Evolutionary conservation across 1,140 invertebrate genomes (phyloP).

Genomic region (Watersipora subatra): DNA sequence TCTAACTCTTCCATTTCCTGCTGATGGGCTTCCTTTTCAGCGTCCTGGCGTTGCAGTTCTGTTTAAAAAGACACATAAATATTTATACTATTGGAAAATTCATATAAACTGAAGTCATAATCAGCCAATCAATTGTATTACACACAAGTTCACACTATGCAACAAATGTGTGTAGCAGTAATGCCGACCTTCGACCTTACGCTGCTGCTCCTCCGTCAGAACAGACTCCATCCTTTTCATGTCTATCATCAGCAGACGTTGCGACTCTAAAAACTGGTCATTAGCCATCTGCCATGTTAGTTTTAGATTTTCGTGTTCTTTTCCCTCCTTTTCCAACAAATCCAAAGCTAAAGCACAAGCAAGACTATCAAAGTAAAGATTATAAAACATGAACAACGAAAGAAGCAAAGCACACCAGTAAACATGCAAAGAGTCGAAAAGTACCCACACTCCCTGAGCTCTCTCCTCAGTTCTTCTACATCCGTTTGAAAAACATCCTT

Average conservation of each 20-base stretch:
- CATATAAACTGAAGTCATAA: no score
- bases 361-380: no score
- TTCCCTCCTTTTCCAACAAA: slow-evolving; percentile 40
- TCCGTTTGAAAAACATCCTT: slow-evolving; percentile 45
- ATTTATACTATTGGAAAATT: no score
- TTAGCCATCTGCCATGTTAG: slow-evolving; percentile 47
- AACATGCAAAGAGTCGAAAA: neutral
- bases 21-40: no score
- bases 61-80: no score
- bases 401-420: neutral
- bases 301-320: slow-evolving; percentile 40
- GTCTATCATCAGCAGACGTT: slow-evolving; percentile 43
- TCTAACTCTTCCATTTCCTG: no score
- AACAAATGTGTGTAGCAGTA: no score
- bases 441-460: slow-evolving; percentile 42
- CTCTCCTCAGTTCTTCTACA: slow-evolving; percentile 32
- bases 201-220: slow-evolving; percentile 38
- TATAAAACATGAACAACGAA: no score
- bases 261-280: slow-evolving; percentile 46
- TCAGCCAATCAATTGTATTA: no score
- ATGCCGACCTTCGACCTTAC: no score
- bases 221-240: slow-evolving; percentile 39
- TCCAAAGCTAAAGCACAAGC: slow-evolving; percentile 37
- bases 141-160: no score
- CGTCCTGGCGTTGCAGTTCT: no score